Base-by-base conservation (phyloP, 2,888 invertebrate species). In the Protophormia terraenovae region DNA sequence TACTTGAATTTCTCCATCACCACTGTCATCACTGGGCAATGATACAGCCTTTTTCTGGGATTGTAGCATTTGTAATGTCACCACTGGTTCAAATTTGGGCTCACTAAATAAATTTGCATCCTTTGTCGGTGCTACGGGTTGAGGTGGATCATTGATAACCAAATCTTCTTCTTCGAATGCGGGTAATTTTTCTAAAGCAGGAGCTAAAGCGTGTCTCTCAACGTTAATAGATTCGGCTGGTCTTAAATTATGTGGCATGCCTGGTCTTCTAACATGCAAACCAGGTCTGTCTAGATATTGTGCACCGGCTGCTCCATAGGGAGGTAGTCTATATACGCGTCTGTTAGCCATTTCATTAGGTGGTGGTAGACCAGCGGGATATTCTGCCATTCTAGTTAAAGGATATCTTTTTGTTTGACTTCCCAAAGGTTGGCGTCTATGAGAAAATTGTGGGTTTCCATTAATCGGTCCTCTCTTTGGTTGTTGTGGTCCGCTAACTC, bases 11-110 rank as follows among this genome's bases (percentile, higher is more conserved):
- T 90, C 90, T 0, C 89, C 90, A 0, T 90, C 89, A 0, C 90
- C 89, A 7, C 89, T 90, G 8, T 92, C 91, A 7, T 92, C 92
- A 45, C 91, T 90, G 62, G 92, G 92, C 8, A 88, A 67, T 1
- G 89, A 88, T 0, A 87, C 62, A 0, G 90, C 84, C 64, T 93
- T 90, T 82, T 93, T 92, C 88, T 94, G 93, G 0, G 94, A 93
- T 89, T 95, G 95, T 60, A 96, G 93, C 96, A 96, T 95, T 91
- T 96, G 96, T 38, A 95, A 90, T 0, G 95, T 95, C 12, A 95
- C 94, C 0, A 95, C 94, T 0, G 94, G 94, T 29, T 94, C 93
- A 5, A 94, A 91, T 50, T 91, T 92, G 2, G 89, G 77, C 29
- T 90, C 90, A 29, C 88, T 90, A 1, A 87, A 69, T 87, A 79